These are phyloP conservation scores for Hippoglossus stenolepis DNA, from an alignment of 2,113 vertebrate genomes.

Conservation along the genomic window DNA sequence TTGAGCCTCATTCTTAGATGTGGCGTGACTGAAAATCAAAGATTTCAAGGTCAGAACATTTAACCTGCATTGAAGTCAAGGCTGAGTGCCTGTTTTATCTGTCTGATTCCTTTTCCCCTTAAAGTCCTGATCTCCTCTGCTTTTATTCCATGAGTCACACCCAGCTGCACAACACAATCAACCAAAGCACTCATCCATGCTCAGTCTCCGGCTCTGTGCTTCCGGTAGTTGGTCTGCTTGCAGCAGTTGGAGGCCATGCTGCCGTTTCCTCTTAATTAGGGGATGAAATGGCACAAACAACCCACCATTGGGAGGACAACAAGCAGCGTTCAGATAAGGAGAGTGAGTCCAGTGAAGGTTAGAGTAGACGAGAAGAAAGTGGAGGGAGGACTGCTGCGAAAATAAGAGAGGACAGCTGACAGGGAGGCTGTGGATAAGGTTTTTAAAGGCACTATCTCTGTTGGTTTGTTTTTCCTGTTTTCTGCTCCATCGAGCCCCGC, in stretches of 20 bases:
- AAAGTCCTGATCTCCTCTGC: conserved; percentile 7
- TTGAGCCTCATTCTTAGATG: conserved; percentile 3
- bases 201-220: not conserved
- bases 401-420: conserved; percentile 25
- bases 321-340: conserved; percentile 20
- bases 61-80: conserved; percentile 6
- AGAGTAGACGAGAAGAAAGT: conserved; percentile 10
- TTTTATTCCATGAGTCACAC: conserved; percentile 22
- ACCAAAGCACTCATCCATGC: conserved; percentile 29
- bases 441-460: conserved; percentile 25
- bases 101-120: not conserved
- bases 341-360: conserved; percentile 44
- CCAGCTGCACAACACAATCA: conserved; percentile 1
- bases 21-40: conserved; percentile 11
- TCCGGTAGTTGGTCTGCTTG: conserved; percentile 35
- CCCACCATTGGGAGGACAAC: conserved; percentile 25
- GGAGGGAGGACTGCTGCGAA: conserved; percentile 9
- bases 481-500: conserved; percentile 64
- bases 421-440: conserved; percentile 6
- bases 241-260: conserved; percentile 18
- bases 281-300: conserved; percentile 51
- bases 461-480: conserved; percentile 69
- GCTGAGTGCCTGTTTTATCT: not conserved
- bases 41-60: conserved; percentile 19
- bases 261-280: conserved; percentile 66